These are phyloP conservation scores for Tachystola acroxantha DNA, from an alignment of 2,888 invertebrate genomes.

Conservation along the genomic window DNA sequence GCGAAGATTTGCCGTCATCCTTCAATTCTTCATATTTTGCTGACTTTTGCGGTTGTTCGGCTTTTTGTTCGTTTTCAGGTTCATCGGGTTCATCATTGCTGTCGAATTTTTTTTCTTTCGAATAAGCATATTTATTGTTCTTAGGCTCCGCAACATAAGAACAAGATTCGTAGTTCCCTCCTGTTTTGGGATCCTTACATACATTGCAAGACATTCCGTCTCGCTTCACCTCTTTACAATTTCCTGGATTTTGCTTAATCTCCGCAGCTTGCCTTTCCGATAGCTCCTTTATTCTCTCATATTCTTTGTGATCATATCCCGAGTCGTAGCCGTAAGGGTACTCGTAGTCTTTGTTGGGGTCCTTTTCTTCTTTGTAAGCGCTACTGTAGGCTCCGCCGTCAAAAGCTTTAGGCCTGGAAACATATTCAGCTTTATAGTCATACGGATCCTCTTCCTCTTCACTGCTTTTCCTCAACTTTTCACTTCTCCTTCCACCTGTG, in stretches of 20 bases:
- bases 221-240: constrained; percentile 81
- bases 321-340: constrained; percentile 70
- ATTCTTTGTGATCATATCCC: constrained; percentile 73
- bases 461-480: constrained; percentile 49
- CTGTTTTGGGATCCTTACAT: constrained; percentile 86
- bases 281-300: constrained; percentile 76
- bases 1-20: constrained; percentile 38
- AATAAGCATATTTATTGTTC: constrained; percentile 84
- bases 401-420: constrained; percentile 72
- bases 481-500: constrained; percentile 60
- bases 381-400: constrained; percentile 64
- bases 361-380: constrained; percentile 61
- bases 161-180: constrained; percentile 88
- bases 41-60: constrained; percentile 45
- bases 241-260: constrained; percentile 79
- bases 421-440: constrained; percentile 67
- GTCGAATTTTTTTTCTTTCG: constrained; percentile 80
- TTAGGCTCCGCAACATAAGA: constrained; percentile 86
- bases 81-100: constrained; percentile 78
- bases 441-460: constrained; percentile 68
- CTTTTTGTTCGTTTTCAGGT: constrained; percentile 56
- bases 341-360: constrained; percentile 60
- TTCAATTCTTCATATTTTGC: constrained; percentile 50
- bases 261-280: constrained; percentile 81
- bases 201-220: constrained; percentile 84